phyloP scores from a whole-genome alignment of 1,140 invertebrate genomes.

The Conus ventricosus region DNA sequence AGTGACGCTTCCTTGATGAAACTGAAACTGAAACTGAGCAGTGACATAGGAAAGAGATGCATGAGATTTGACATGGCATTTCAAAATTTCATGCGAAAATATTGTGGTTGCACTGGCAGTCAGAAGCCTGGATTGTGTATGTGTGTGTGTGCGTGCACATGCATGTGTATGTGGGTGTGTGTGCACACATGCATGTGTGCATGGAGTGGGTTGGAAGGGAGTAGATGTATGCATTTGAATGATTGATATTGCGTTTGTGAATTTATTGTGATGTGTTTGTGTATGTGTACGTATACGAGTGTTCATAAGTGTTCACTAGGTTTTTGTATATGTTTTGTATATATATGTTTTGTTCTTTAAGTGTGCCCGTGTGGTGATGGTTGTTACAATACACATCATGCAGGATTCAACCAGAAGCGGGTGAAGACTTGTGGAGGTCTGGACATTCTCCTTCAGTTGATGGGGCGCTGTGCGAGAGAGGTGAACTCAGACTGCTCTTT shows the following conservation, averaged over 20 bases:
- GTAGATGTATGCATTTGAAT: background rate
- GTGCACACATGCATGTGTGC: background rate
- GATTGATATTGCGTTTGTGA: background rate
- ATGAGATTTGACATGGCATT: too few relatives aligned
- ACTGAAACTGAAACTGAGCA: too few relatives aligned
- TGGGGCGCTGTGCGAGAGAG: background rate
- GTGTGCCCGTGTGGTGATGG: background rate
- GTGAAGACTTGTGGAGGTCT: slow-evolving; percentile 5
- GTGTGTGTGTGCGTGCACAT: background rate
- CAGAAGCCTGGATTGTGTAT: background rate
- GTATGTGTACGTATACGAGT: background rate
- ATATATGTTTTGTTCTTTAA: background rate
- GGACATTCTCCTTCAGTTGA: slow-evolving; percentile 6
- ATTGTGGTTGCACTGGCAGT: too few relatives aligned
- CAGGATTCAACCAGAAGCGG: slow-evolving; percentile 27
- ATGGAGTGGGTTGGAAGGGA: background rate
- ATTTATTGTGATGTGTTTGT: background rate
- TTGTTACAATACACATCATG: background rate
- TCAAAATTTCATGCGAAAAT: too few relatives aligned
- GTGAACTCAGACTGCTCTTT: too few relatives aligned
- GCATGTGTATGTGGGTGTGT: slow-evolving; percentile 4
- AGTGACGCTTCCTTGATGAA: too few relatives aligned
- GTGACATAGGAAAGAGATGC: too few relatives aligned
- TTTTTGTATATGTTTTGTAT: too few relatives aligned
- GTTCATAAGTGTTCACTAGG: background rate